A percentile compares a stretch with the other conserved stretches of the same genome.
These are phyloP conservation scores for Umimayanthus chanpuru DNA, from an alignment of 92 coral and sea anemone genomes.

Conservation along the genomic window DNA sequence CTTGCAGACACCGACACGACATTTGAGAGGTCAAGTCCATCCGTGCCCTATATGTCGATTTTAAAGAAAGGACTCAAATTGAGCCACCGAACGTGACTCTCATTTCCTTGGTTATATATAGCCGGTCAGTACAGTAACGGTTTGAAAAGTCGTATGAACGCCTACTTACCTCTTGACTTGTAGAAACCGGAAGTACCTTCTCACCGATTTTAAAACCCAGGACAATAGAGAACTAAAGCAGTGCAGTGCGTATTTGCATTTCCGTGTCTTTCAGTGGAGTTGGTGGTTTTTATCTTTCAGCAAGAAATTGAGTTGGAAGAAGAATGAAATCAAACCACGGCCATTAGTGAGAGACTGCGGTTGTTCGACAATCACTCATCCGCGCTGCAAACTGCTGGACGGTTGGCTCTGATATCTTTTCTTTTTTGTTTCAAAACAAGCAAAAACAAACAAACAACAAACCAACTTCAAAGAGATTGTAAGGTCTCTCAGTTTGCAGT, in stretches of 20 bases:
- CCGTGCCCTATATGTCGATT: slow-evolving; percentile 2
- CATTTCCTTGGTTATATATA: background rate
- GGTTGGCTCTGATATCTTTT: background rate
- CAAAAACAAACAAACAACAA: background rate
- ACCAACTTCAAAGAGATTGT: too few species aligned
- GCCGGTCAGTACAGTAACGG: slow-evolving; percentile 24
- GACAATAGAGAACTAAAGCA: background rate
- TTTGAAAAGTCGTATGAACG: background rate
- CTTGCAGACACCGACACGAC: background rate
- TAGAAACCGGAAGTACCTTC: slow-evolving; percentile 1
- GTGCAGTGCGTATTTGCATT: slow-evolving; percentile 7
- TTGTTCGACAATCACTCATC: slow-evolving; percentile 6
- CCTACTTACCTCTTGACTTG: background rate
- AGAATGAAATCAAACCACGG: background rate
- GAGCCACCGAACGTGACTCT: slow-evolving; percentile 10
- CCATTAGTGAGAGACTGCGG: slow-evolving; percentile 1
- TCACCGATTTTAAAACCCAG: background rate
- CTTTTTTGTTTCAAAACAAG: too few species aligned
- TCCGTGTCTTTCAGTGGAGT: slow-evolving; percentile 23
- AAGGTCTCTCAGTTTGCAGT: too few species aligned
- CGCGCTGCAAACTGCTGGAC: background rate
- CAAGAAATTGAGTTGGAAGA: slow-evolving; percentile 12
- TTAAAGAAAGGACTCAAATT: background rate
- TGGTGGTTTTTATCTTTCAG: slow-evolving; percentile 34
- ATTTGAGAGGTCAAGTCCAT: slow-evolving; percentile 14